Conservation (phyloP, 2,888 invertebrate species). For the Scelioninae gen. 2 region DNA sequence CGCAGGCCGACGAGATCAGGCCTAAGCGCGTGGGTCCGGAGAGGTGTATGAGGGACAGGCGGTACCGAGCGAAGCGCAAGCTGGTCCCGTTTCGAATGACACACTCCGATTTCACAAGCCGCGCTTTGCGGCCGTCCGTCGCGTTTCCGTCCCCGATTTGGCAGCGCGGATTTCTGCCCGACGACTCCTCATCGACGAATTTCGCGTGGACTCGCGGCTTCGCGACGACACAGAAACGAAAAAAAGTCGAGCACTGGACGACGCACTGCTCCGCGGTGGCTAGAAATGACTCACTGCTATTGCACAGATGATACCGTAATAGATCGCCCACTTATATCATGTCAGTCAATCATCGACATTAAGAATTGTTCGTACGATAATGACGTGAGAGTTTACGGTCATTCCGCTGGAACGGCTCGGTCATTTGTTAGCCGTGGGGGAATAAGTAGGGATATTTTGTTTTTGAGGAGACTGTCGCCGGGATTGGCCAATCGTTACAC, state of each 20-base stretch:
- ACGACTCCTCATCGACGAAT: conserved; percentile 26
- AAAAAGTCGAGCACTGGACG: conserved; percentile 16
- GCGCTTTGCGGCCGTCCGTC: conserved; percentile 23
- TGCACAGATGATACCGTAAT: conserved; percentile 53
- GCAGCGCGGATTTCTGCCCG: conserved; percentile 13
- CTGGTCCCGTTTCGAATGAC: conserved; percentile 2
- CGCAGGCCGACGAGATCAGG: too few relatives aligned
- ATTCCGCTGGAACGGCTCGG: conserved; percentile 21
- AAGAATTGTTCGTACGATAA: conserved; percentile 32
- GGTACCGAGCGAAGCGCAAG: too few relatives aligned
- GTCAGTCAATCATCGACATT: conserved; percentile 53
- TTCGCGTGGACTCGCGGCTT: conserved; percentile 19
- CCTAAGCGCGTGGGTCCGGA: too few relatives aligned
- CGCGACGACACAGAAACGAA: conserved; percentile 1
- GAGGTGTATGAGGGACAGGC: too few relatives aligned
- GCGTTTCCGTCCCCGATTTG: conserved; percentile 1
- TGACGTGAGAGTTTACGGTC: conserved; percentile 39
- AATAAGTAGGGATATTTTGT: too few relatives aligned
- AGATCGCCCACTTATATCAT: conserved; percentile 58
- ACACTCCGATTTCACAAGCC: conserved; percentile 25
- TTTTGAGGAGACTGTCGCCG: too few relatives aligned
- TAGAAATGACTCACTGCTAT: conserved; percentile 51
- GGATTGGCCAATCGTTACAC: conserved; percentile 1
- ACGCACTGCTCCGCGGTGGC: conserved; percentile 24
- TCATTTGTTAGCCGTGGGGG: conserved; percentile 12